Percentiles rank a stretch among this genome's conserved stretches.
Evolutionary conservation across 2,888 invertebrate species (phyloP).

Genomic region (Camptogramma bilineatum): DNA sequence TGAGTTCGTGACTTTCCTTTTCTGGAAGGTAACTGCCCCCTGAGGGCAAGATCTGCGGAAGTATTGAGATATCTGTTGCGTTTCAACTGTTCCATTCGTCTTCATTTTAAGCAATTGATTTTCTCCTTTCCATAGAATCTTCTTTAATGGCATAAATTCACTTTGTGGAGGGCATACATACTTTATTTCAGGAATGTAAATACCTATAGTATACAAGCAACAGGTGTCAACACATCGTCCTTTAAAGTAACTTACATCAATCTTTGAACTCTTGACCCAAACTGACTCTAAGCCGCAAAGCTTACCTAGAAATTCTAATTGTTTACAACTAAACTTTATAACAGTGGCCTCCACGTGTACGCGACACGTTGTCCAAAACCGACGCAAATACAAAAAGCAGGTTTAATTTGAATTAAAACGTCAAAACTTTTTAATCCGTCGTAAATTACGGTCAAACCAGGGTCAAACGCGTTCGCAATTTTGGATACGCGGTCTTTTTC

Average conservation of each 20-base stretch:
- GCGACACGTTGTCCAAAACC: conserved; percentile 43
- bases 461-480: background rate
- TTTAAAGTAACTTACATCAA: conserved; percentile 3
- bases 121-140: background rate
- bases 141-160: background rate
- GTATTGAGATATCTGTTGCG: conserved; percentile 50
- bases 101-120: conserved; percentile 10
- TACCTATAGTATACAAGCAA: background rate
- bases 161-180: background rate
- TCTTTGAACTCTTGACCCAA: background rate
- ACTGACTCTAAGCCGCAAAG: conserved; percentile 20
- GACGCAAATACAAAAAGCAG: conserved; percentile 67
- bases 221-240: background rate
- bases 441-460: background rate
- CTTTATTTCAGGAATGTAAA: background rate
- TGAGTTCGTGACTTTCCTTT: conserved; percentile 73
- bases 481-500: background rate
- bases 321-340: conserved; percentile 49
- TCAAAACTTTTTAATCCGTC: conserved; percentile 69
- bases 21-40: conserved; percentile 60
- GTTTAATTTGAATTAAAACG: conserved; percentile 79
- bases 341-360: conserved; percentile 66
- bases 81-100: conserved; percentile 34
- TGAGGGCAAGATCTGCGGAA: conserved; percentile 44
- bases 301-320: conserved; percentile 21